Conservation (phyloP, 2,113 vertebrate genomes). For the Pseudorasbora parva region DNA sequence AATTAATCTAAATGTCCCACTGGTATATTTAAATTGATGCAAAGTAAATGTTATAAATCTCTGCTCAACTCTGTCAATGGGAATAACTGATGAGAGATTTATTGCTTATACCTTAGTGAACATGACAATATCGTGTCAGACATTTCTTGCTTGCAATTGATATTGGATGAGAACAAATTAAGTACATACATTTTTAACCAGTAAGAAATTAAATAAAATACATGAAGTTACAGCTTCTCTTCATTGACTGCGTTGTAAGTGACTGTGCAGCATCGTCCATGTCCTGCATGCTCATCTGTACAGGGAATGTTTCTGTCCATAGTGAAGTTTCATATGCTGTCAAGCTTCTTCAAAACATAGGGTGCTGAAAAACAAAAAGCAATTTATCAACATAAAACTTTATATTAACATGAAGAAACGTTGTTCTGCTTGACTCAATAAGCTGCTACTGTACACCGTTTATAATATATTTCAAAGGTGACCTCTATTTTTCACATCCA, state of each 20-base stretch:
- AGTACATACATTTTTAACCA: constrained; percentile 17
- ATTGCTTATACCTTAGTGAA: constrained; percentile 15
- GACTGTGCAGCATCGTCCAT: constrained; percentile 10
- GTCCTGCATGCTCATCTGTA: constrained; percentile 20
- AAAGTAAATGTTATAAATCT: not conserved
- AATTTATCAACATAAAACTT: not conserved
- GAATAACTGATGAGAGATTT: not conserved
- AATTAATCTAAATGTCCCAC: not conserved
- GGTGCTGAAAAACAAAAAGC: constrained; percentile 79
- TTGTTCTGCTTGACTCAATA: not conserved
- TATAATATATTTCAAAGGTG: not conserved
- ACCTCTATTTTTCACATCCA: not conserved
- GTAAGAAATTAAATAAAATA: not conserved
- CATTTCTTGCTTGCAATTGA: not conserved
- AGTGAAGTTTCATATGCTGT: constrained; percentile 84
- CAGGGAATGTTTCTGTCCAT: not conserved
- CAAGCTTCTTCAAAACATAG: constrained; percentile 93
- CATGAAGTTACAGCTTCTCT: not conserved
- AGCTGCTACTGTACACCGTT: not conserved
- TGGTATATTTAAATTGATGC: too few relatives aligned
- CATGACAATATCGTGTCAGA: not conserved
- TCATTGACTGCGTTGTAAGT: not conserved
- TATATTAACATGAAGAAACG: not conserved
- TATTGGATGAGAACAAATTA: not conserved
- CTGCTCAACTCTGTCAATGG: not conserved